A percentile compares a stretch with the other conserved stretches of the same genome.
These are phyloP conservation scores for Anarhynchus alexandrinus DNA, from an alignment of 2,113 vertebrate species.

Conservation along the genomic window DNA sequence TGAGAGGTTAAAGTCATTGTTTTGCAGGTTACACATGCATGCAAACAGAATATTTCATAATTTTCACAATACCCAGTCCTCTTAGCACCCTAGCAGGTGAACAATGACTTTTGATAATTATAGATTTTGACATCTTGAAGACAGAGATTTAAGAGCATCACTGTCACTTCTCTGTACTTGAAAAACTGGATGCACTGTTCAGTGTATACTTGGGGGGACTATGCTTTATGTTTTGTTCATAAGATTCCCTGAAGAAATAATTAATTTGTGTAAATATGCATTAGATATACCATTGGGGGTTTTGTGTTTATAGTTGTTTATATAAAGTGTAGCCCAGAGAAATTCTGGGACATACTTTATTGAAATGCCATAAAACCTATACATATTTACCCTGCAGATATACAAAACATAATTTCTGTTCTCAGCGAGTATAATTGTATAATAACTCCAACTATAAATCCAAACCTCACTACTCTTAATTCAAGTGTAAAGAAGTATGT, in stretches of 20 bases:
- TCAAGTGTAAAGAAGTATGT: neutral
- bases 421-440: neutral
- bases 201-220: neutral
- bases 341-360: neutral
- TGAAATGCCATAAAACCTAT: neutral
- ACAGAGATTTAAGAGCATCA: neutral
- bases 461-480: neutral
- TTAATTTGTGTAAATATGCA: neutral
- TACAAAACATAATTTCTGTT: neutral
- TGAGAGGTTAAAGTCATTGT: neutral
- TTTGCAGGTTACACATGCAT: neutral
- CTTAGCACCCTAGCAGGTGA: neutral
- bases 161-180: neutral
- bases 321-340: neutral
- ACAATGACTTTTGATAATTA: neutral
- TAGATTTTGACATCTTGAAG: neutral
- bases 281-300: neutral
- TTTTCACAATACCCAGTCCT: neutral
- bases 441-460: neutral
- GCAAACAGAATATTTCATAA: neutral
- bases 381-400: neutral
- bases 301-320: neutral
- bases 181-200: neutral
- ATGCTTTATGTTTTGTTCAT: neutral
- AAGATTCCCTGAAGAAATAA: neutral